Conservation (phyloP, 2,888 invertebrate genomes). For the Ferdinandea cuprea region DNA sequence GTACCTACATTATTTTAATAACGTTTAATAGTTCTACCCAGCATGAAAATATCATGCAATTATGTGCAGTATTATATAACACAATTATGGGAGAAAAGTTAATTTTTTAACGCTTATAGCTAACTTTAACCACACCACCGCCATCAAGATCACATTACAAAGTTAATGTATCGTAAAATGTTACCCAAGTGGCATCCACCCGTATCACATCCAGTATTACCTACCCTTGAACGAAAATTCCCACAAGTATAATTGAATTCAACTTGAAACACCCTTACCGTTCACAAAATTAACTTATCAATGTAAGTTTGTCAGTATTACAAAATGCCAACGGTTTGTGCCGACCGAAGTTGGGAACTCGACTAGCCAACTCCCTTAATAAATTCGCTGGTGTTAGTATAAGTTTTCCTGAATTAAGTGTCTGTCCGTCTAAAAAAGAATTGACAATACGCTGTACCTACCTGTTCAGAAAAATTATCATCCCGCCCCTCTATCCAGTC, state of each 20-base stretch:
- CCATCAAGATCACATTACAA: background rate
- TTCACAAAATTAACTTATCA: slow-evolving; percentile 61
- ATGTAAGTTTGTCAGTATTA: slow-evolving; percentile 55
- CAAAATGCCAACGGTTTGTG: slow-evolving; percentile 52
- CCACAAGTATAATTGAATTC: slow-evolving; percentile 61
- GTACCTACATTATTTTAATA: too few relatives aligned
- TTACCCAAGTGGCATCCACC: slow-evolving; percentile 10
- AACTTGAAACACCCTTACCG: slow-evolving; percentile 35
- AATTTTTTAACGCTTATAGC: background rate
- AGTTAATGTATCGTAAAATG: slow-evolving; percentile 42
- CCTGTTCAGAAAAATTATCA: slow-evolving; percentile 30
- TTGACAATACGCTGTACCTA: slow-evolving; percentile 55
- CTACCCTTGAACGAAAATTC: slow-evolving; percentile 23
- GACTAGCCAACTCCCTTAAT: slow-evolving; percentile 16
- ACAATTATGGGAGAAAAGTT: slow-evolving; percentile 4
- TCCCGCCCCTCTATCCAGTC: slow-evolving; percentile 14
- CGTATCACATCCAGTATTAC: background rate
- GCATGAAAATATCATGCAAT: too few relatives aligned
- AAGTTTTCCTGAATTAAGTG: slow-evolving; percentile 66
- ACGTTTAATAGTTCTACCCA: too few relatives aligned
- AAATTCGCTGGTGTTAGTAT: slow-evolving; percentile 50
- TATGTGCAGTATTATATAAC: background rate
- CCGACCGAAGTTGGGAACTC: background rate
- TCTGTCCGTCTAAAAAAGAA: slow-evolving; percentile 64
- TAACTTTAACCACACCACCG: background rate